Percentiles rank a stretch among this genome's conserved stretches.
Conservation (phyloP, 92 coral and sea anemone species). For the Epizoanthus ramosus region DNA sequence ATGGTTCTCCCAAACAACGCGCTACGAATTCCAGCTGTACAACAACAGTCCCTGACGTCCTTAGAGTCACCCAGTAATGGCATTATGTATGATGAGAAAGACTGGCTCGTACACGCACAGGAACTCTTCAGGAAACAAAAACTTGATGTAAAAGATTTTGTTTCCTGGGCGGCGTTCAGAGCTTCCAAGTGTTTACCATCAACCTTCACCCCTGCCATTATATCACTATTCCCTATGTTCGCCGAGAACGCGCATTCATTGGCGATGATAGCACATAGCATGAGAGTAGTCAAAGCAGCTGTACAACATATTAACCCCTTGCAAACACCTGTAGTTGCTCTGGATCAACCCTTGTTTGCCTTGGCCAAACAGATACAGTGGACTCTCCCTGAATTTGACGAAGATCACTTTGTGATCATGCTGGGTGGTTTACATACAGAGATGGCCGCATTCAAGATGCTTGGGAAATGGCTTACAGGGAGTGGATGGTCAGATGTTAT, state of each 20-base stretch:
- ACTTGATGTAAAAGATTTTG: conserved; percentile 29
- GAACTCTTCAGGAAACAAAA: conserved; percentile 14
- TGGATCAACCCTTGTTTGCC: no score
- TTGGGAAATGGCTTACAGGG: conserved; percentile 44
- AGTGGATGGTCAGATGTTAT: conserved; percentile 58
- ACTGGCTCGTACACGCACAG: conserved; percentile 21
- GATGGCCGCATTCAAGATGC: conserved; percentile 48
- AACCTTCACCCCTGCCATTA: conserved; percentile 51
- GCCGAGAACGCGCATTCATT: conserved; percentile 58
- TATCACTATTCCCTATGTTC: conserved; percentile 59
- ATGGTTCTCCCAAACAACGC: neutral
- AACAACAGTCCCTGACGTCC: conserved; percentile 9
- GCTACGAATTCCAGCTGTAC: conserved; percentile 19
- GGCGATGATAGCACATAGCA: conserved; percentile 51
- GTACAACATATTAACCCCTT: conserved; percentile 46
- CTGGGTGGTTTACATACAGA: no score
- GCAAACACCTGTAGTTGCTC: no score
- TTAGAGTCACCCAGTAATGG: conserved; percentile 7
- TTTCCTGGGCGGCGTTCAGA: conserved; percentile 59
- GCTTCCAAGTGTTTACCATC: conserved; percentile 52
- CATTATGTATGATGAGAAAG: conserved; percentile 20
- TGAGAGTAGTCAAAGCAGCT: conserved; percentile 28
- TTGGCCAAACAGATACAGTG: conserved; percentile 56
- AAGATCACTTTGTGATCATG: no score
- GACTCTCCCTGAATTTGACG: conserved; percentile 54